Conservation (phyloP, 2,113 vertebrate genomes). For the Indicator indicator region DNA sequence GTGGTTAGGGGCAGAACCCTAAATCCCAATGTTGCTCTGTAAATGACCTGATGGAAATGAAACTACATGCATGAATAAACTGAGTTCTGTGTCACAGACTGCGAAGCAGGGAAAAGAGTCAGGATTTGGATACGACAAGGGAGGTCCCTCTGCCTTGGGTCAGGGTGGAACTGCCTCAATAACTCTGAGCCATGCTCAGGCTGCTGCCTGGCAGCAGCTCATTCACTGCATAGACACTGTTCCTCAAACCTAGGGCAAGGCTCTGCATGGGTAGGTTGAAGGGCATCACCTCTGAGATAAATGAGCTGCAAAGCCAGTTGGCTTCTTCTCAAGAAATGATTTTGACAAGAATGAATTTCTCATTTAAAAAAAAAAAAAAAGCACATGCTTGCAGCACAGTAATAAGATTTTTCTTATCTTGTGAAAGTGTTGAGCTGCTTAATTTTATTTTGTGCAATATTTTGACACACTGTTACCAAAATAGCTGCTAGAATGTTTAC, state of each 20-base stretch:
- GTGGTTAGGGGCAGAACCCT: not conserved
- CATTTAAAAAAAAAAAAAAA: not conserved
- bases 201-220: not conserved
- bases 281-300: not conserved
- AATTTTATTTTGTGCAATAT: not conserved
- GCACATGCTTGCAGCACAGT: not conserved
- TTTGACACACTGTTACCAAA: not conserved
- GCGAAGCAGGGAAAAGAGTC: not conserved
- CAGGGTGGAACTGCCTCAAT: not conserved
- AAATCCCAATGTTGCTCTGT: not conserved
- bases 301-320: not conserved
- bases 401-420: not conserved
- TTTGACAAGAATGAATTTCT: not conserved
- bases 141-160: not conserved
- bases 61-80: not conserved
- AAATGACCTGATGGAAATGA: not conserved
- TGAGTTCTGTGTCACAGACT: not conserved
- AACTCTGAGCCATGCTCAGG: not conserved
- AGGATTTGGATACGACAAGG: not conserved
- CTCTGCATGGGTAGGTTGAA: not conserved
- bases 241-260: not conserved
- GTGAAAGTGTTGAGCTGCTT: not conserved
- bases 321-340: not conserved
- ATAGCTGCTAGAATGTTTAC: not conserved
- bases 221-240: rapidly evolving